These are phyloP conservation scores for Columba guinea DNA, from an alignment of 2,797 vertebrate species.

Conservation along the genomic window DNA sequence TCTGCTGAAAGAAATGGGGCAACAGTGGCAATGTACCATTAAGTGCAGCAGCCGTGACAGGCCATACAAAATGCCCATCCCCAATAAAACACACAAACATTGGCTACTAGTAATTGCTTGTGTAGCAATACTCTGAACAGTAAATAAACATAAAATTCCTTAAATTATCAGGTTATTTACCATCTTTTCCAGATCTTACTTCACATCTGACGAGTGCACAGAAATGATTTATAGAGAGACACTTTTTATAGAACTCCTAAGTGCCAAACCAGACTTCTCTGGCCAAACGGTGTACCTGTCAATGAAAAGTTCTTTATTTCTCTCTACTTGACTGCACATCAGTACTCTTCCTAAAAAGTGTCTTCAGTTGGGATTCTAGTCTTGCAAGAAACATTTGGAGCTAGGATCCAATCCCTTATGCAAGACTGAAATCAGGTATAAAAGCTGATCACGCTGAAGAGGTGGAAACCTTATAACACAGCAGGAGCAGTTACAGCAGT, in stretches of 20 bases:
- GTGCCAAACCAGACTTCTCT: background rate
- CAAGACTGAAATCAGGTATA: background rate
- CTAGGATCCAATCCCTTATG: background rate
- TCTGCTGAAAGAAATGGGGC: background rate
- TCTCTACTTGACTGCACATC: background rate
- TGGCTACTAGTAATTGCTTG: background rate
- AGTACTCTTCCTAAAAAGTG: background rate
- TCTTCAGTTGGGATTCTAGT: background rate
- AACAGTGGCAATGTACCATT: background rate
- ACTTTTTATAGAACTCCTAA: background rate
- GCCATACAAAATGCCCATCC: background rate
- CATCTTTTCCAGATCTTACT: background rate
- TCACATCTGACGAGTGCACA: background rate
- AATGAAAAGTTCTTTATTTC: background rate
- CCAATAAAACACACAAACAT: accelerated
- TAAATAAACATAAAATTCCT: background rate
- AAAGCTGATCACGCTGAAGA: background rate
- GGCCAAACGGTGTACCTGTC: background rate
- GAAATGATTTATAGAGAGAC: background rate
- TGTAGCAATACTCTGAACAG: background rate
- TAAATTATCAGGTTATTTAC: background rate
- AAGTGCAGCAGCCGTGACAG: background rate
- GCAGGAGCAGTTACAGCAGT: background rate
- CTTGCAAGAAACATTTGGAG: background rate
- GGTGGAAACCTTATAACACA: too few species aligned